Percentiles rank a stretch among this genome's conserved stretches.
phyloP scores from a whole-genome alignment of 2,113 vertebrate genomes.

The Eublepharis macularius region DNA sequence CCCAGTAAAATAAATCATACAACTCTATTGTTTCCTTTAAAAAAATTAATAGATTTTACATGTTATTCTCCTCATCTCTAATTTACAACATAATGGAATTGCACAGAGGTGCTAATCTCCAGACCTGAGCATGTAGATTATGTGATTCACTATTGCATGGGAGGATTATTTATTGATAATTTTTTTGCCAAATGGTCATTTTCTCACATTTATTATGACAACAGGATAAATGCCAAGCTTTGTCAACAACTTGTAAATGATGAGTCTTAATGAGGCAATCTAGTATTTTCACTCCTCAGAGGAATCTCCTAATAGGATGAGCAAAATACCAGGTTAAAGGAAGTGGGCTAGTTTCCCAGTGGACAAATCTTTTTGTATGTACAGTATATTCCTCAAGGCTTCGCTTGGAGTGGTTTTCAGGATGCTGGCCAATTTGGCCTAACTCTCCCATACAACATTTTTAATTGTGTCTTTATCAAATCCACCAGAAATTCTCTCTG shows the following conservation, averaged over 20 bases:
- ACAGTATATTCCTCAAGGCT: constrained; percentile 75
- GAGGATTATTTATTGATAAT: constrained; percentile 30
- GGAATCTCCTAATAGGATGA: constrained; percentile 78
- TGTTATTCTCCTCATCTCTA: constrained; percentile 43
- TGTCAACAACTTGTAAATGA: constrained; percentile 85
- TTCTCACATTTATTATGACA: constrained; percentile 83
- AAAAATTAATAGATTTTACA: constrained; percentile 48
- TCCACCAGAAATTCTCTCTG: constrained; percentile 70
- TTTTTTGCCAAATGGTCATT: constrained; percentile 80
- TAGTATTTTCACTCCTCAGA: constrained; percentile 77
- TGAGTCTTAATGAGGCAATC: constrained; percentile 83
- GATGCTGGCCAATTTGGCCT: constrained; percentile 76
- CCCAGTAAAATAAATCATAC: constrained; percentile 9
- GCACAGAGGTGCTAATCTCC: constrained; percentile 36
- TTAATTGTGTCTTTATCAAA: constrained; percentile 81
- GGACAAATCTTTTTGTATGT: constrained; percentile 67
- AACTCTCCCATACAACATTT: constrained; percentile 68
- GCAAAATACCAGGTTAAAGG: constrained; percentile 79
- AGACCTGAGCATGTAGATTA: constrained; percentile 45
- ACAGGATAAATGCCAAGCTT: constrained; percentile 82
- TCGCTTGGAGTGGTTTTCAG: constrained; percentile 75
- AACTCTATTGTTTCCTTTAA: neutral
- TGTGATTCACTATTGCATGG: constrained; percentile 57
- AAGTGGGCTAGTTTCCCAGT: constrained; percentile 72
- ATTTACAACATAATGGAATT: constrained; percentile 36